Evolutionary conservation across 1,140 invertebrate species (phyloP).

Genomic region (Triops cancriformis): DNA sequence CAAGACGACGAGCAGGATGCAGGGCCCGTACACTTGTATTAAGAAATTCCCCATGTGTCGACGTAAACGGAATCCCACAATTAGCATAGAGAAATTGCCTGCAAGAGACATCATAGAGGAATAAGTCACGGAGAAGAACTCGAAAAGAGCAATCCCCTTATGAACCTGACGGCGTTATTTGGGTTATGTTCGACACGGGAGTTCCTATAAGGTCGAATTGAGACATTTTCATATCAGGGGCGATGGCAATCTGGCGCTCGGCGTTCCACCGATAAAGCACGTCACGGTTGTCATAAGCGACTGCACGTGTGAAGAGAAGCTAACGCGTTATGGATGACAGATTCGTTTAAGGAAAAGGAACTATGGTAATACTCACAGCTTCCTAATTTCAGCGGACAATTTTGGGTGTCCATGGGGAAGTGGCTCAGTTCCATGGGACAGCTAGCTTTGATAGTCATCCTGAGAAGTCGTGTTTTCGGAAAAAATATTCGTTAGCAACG

Average conservation of each 20-base stretch:
- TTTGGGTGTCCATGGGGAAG: slow-evolving; percentile 94
- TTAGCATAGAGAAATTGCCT: slow-evolving; percentile 78
- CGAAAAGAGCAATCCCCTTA: no score
- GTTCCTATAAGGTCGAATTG: slow-evolving; percentile 85
- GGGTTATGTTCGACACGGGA: slow-evolving; percentile 43
- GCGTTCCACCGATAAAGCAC: slow-evolving; percentile 84
- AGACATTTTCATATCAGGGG: slow-evolving; percentile 78
- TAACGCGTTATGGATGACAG: slow-evolving; percentile 14
- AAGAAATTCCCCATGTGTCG: slow-evolving; percentile 68
- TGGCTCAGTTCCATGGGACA: slow-evolving; percentile 94
- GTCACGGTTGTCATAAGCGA: slow-evolving; percentile 82
- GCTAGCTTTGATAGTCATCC: slow-evolving; percentile 92
- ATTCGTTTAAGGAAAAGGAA: background rate
- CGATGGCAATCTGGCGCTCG: slow-evolving; percentile 70
- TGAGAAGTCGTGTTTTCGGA: slow-evolving; percentile 40
- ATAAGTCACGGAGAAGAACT: background rate
- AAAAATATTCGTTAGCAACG: background rate
- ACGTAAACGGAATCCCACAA: slow-evolving; percentile 27
- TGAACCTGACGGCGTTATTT: slow-evolving; percentile 1
- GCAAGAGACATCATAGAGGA: slow-evolving; percentile 14
- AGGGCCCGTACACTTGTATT: slow-evolving; percentile 87
- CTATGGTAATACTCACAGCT: slow-evolving; percentile 68
- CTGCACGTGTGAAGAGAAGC: slow-evolving; percentile 45
- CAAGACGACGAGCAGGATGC: slow-evolving; percentile 84
- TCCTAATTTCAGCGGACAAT: slow-evolving; percentile 82